Evolutionary conservation across 2,888 invertebrate species (phyloP).

Genomic region (Hartigia nigra): DNA sequence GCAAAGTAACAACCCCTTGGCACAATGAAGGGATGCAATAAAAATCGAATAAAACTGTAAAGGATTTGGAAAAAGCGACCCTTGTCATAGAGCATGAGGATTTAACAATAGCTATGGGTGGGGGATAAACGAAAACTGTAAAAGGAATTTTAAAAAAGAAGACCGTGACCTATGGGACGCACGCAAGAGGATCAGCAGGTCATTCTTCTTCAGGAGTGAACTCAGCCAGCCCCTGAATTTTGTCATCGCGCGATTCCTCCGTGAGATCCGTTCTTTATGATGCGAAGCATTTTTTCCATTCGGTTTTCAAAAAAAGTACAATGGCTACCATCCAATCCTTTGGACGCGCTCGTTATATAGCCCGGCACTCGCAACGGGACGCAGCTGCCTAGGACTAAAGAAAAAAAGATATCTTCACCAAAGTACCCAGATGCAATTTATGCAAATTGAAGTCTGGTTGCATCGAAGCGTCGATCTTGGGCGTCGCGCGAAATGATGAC

Average conservation of each 20-base stretch:
- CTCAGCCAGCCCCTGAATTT: slow-evolving; percentile 47
- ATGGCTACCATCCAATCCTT: slow-evolving; percentile 60
- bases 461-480: too few species aligned
- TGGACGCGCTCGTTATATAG: slow-evolving; percentile 62
- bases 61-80: background rate
- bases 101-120: too few species aligned
- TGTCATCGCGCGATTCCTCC: slow-evolving; percentile 52
- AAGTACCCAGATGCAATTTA: slow-evolving; percentile 11
- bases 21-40: background rate
- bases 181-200: background rate
- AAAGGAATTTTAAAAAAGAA: too few species aligned
- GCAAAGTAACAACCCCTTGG: background rate
- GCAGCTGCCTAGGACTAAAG: slow-evolving; percentile 53
- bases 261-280: slow-evolving; percentile 55
- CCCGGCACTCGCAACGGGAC: slow-evolving; percentile 59
- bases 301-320: slow-evolving; percentile 58
- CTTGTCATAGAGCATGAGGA: background rate
- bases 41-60: background rate
- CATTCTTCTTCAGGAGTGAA: slow-evolving; percentile 24
- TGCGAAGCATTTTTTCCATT: slow-evolving; percentile 45
- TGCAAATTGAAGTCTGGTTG: slow-evolving; percentile 10
- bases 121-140: too few species aligned
- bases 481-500: too few species aligned
- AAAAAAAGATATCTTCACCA: slow-evolving; percentile 16
- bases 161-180: background rate